Evolutionary conservation across 2,797 vertebrate genomes (phyloP), one percentile per base, ranked within the genome.

Genomic region (Sus cebifrons): DNA sequence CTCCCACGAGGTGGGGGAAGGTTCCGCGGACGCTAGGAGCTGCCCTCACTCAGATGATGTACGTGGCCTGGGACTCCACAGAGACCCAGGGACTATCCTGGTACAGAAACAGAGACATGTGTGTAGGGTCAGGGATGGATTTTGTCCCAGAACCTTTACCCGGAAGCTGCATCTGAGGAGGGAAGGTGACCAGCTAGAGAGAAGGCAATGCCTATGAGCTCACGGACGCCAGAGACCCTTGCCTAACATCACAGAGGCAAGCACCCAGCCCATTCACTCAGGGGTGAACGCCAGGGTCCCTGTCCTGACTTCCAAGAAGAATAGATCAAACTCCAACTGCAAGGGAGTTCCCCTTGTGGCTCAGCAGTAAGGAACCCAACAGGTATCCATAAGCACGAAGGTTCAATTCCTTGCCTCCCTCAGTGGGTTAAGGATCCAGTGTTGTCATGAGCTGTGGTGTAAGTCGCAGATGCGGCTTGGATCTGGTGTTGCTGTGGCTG

Each of bases 271-370:
- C 6, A 6, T 14, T 40, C 32, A 52, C 17, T 70, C 25, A 49
- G 40, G 49, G n/a, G 20, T 2, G 16, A 4, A 27, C 40, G 20
- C 0, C 0, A 2, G 40, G 27, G 65, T 2, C 27, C 36, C 11
- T 8, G 49, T 54, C 25, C 73, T 54, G 29, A 40, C n/a, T 64
- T 90, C 78, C 83, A 12, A 18, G 9, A 25, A 71, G 0, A 74
- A 6, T 5, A 27, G 32, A 70, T 25, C 58, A 32, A 32, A 32
- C 32, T 32, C 32, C 32, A 32, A 32, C 32, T 2, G 32, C 32
- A 32, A 32, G 32, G 32, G 32, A 32, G 32, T 32, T 32, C 32
- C 32, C 32, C 32, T 32, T 32, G 32, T 32, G 32, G 32, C 32
- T 32, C 32, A 32, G 32, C 32, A 32, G 32, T 32, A 32, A 32